A percentile compares a stretch with the other conserved stretches of the same genome.
Conservation (phyloP, 2,888 invertebrate species). For the Leistus spinibarbis region DNA sequence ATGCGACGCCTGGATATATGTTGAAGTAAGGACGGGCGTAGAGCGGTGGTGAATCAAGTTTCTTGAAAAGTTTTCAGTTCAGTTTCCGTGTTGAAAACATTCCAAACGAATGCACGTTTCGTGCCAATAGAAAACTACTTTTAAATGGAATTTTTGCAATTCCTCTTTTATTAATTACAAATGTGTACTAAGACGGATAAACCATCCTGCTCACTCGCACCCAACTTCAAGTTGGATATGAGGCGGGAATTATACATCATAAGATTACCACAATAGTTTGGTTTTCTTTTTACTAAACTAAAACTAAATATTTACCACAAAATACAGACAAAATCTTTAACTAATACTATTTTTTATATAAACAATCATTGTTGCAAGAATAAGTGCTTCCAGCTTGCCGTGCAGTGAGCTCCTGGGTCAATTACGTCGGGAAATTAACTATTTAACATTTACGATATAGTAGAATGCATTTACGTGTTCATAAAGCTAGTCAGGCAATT, state of each 20-base stretch:
- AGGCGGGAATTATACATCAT: no score
- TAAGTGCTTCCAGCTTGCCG: no score
- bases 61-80: neutral
- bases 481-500: no score
- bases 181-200: neutral
- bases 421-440: no score
- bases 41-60: neutral
- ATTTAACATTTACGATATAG: no score
- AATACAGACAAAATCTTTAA: no score
- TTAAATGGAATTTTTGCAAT: neutral
- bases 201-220: neutral
- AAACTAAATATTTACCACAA: no score
- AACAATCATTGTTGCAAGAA: no score
- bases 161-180: neutral
- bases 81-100: neutral
- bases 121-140: neutral
- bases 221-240: neutral
- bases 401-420: no score
- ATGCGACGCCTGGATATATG: neutral
- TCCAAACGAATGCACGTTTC: neutral
- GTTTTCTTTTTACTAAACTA: no score
- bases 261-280: no score
- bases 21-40: neutral
- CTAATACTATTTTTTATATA: no score
- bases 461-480: neutral